phyloP scores from a whole-genome alignment of 2,888 invertebrate species.

The Dilophus febrilis region DNA sequence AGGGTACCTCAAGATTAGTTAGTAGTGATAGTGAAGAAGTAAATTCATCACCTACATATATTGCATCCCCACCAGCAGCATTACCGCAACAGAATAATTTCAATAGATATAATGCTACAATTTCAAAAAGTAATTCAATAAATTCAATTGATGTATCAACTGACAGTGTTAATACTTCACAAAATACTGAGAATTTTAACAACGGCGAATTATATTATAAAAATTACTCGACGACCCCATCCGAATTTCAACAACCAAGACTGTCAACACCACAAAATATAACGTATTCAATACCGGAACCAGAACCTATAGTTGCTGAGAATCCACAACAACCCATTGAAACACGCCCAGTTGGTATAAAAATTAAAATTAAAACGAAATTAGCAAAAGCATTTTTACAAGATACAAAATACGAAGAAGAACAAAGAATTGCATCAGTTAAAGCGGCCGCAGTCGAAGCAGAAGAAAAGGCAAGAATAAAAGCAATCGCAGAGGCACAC shows the following conservation, averaged over 20 bases:
- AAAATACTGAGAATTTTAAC: not conserved
- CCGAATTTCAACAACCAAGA: not conserved
- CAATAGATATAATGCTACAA: constrained; percentile 8
- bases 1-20: constrained; percentile 44
- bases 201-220: constrained; percentile 13
- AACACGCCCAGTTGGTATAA: not conserved
- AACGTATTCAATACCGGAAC: not conserved
- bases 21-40: constrained; percentile 48
- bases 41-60: constrained; percentile 36
- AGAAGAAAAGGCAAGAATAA: not conserved
- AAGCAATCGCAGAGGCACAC: not conserved
- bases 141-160: not conserved
- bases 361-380: constrained; percentile 2
- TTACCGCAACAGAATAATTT: not conserved
- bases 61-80: constrained; percentile 13
- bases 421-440: too few species aligned
- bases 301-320: not conserved
- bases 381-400: not conserved
- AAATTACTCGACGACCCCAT: not conserved
- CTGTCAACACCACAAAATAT: not conserved
- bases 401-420: too few species aligned
- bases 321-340: too few species aligned
- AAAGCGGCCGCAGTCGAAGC: too few species aligned
- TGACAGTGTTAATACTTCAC: not conserved
- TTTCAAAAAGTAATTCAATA: not conserved